Base-by-base conservation (phyloP, 2,888 invertebrate species). In the Carabus problematicus region DNA sequence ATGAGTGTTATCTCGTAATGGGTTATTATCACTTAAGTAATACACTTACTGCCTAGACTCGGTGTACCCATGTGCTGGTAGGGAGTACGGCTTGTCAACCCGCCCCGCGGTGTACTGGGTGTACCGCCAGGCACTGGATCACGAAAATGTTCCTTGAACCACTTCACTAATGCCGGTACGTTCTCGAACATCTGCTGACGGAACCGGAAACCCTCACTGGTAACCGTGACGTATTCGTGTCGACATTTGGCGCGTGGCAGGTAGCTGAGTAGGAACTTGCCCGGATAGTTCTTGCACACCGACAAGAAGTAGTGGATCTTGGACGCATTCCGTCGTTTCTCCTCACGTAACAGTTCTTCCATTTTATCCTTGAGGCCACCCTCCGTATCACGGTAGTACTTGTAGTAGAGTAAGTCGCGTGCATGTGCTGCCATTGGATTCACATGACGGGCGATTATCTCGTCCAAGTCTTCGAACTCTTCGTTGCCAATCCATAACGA, bases 141-240 rank as follows among this genome's bases (percentile, higher is more conserved):
- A 73, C 95, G 85, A 84, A 96, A 99, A 81, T 99, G 97, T 81
- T 96, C 95, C 79, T 99, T 99, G 82, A 99, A 99, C 98, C 98
- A 99, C 71, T 92, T 91, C 76, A 99, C 87, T 70, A 98, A 80
- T 9, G 88, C 85, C 49, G 88, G 87, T 0, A 97, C 84, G 0
- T 93, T 90, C 74, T 92, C 91, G 81, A 98, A 98, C 80, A 91
- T 88, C 77, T 95, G 92, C 73, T 92, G 90, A 19, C 98, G 85
- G 81, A 95, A 99, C 64, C 92, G 88, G 80, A 95, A 93, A 1
- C 99, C 99, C 73, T 98, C 96, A 0, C 97, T 94, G 1, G 92
- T 91, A 0, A 98, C 90, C 0, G 95, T 92, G 0, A 98, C 86
- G 79, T 92, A 98, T 81, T 99, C 99, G 82, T 98, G 97, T 0